phyloP scores from a whole-genome alignment of 1,140 invertebrate genomes.

The Oryctes rhinoceros region DNA sequence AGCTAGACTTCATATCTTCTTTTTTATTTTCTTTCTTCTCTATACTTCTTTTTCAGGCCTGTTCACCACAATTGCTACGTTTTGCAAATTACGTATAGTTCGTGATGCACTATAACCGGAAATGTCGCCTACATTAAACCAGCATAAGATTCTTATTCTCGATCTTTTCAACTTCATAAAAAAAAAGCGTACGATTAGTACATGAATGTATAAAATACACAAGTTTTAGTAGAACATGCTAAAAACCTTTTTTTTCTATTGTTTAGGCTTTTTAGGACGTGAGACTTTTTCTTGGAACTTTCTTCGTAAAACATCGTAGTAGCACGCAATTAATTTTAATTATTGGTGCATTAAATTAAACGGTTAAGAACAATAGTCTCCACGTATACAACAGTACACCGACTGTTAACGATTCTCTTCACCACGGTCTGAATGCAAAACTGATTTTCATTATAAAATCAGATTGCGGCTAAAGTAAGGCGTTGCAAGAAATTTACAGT shows the following conservation, averaged over 20 bases:
- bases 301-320: background rate
- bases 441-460: background rate
- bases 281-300: slow-evolving; percentile 13
- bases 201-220: no score
- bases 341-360: slow-evolving; percentile 19
- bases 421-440: slow-evolving; percentile 12
- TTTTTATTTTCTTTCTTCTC: no score
- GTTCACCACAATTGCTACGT: no score
- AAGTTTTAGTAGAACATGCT: no score
- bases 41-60: no score
- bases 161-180: no score
- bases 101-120: no score
- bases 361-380: slow-evolving; percentile 12
- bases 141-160: no score
- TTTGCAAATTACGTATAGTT: no score
- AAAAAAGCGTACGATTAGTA: no score
- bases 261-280: background rate
- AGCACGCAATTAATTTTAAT: slow-evolving; percentile 14
- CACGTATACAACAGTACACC: background rate
- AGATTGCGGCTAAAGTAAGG: background rate
- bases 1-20: no score
- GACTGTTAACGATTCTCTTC: background rate
- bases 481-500: background rate
- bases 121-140: no score
- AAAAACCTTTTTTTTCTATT: background rate